These are phyloP conservation scores for Rhagoletis pomonella DNA, from an alignment of 1,140 invertebrate genomes.

Conservation along the genomic window DNA sequence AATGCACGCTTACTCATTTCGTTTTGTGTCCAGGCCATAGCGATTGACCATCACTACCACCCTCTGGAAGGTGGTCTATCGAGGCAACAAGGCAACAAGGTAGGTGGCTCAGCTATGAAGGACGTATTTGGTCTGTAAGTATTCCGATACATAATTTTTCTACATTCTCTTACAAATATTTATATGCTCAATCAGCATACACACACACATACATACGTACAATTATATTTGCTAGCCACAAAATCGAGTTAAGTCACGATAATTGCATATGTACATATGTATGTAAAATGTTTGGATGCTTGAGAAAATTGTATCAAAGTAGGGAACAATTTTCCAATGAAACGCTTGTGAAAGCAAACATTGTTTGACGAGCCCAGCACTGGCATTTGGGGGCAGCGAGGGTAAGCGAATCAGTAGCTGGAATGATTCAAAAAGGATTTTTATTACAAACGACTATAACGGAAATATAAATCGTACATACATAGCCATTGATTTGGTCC, in stretches of 20 bases:
- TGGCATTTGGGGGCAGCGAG: neutral
- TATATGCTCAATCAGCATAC: neutral
- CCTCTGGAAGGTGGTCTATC: neutral
- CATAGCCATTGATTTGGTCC: slow-evolving; percentile 26
- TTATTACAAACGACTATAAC: neutral
- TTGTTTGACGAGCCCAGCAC: neutral
- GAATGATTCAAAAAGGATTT: slow-evolving; percentile 31
- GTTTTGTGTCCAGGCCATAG: neutral
- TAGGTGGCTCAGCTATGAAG: neutral
- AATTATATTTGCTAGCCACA: neutral
- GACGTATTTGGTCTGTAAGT: slow-evolving; percentile 24
- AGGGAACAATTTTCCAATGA: neutral
- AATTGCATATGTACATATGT: slow-evolving; percentile 66
- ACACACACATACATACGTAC: neutral
- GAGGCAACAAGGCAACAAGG: no score
- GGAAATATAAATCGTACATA: neutral
- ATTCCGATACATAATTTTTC: neutral
- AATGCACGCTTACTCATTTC: neutral
- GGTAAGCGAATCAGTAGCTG: neutral
- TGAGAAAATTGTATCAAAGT: neutral
- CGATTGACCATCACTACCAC: slow-evolving; percentile 11
- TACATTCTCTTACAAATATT: neutral
- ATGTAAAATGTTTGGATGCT: neutral
- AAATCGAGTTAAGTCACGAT: slow-evolving; percentile 70
- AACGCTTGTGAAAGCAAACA: neutral